A percentile compares a stretch with the other conserved stretches of the same genome.
Conservation (phyloP, 2,797 vertebrate species). For the Platyrinchus mystaceus region DNA sequence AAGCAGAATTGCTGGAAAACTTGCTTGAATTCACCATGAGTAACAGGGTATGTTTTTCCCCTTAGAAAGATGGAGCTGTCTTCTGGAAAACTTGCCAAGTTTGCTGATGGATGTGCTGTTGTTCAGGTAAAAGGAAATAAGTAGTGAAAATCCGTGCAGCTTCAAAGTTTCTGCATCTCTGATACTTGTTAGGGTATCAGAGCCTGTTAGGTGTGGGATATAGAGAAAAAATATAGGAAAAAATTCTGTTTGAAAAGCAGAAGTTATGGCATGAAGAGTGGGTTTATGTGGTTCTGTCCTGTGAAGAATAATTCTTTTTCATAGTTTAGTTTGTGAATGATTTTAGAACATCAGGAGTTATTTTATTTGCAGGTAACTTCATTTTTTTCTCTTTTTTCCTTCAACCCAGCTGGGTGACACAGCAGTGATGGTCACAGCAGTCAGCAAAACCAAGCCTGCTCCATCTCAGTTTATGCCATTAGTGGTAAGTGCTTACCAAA, state of each 20-base stretch:
- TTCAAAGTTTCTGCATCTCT: background rate
- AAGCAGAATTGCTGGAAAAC: background rate
- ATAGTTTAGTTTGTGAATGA: background rate
- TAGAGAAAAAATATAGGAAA: background rate
- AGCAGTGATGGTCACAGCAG: conserved; percentile 96
- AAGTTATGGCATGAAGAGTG: fast-evolving
- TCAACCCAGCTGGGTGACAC: conserved; percentile 88
- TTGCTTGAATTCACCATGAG: fast-evolving
- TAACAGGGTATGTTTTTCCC: background rate
- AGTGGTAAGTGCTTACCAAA: conserved; percentile 83
- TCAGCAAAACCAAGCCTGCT: conserved; percentile 94
- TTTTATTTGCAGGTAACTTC: background rate
- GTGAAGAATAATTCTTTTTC: background rate
- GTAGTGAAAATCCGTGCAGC: too few species aligned
- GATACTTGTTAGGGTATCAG: background rate
- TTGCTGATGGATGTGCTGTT: conserved; percentile 94
- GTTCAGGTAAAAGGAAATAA: conserved; percentile 82
- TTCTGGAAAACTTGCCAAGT: conserved; percentile 90
- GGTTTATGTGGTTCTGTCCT: background rate
- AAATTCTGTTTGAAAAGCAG: background rate
- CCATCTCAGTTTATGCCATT: conserved; percentile 93
- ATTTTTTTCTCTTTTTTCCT: background rate
- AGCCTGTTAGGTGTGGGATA: background rate
- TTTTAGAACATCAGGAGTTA: background rate
- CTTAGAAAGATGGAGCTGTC: conserved; percentile 91